Base-by-base conservation (phyloP, 1,140 invertebrate genomes). In the Drosophila carrolli region DNA sequence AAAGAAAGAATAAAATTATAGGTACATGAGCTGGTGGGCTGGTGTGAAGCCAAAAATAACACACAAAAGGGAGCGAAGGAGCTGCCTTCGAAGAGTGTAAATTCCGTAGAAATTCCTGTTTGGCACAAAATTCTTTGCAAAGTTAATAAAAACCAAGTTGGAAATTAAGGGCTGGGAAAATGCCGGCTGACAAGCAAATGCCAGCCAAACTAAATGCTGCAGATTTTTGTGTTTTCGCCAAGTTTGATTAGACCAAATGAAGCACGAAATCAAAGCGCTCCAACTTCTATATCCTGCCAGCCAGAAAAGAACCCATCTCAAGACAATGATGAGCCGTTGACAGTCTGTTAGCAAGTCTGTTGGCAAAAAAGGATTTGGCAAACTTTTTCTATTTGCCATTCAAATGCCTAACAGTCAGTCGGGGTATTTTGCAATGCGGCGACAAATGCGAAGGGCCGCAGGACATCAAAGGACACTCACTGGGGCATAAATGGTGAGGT, bases 221-320 rank as follows among this genome's bases (percentile, higher is more conserved):
- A 67, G 73, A 76, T 75, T 57, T 59, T 63, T 66, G 60, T 48
- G 55, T 44, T 50, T 27, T 13, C 37, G 40, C 14, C 29, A 82
- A 86, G 86, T 72, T 86, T 86, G 83, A 88, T 88, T 88, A 88
- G 71, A 76, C 75, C 79, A 86, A 86, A 86, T 88, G 83, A 83
- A 86, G 83, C 83, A 86, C 83, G 67, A 86, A 86, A 86, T 86
- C 83, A 86, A 86, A 86, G 83, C 66, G 57, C 48, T 14, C 51
- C 27, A 63, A 60, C 50, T 70, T 51, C 27, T 27, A 7, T 29
- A 14, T 2, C 23, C 23, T 23, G 23, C 9, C 37, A 10, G 9
- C 37, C 37, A 38, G 11, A 38, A 51, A 32, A n/a, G 29, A 44
- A 70, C 74, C 77, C 68, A 74, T 72, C 75, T 79, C 75, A 83